Evolutionary conservation across 1,140 invertebrate genomes (phyloP), one percentile per base, ranked within the genome.

Genomic region (Probaryconus sp.): DNA sequence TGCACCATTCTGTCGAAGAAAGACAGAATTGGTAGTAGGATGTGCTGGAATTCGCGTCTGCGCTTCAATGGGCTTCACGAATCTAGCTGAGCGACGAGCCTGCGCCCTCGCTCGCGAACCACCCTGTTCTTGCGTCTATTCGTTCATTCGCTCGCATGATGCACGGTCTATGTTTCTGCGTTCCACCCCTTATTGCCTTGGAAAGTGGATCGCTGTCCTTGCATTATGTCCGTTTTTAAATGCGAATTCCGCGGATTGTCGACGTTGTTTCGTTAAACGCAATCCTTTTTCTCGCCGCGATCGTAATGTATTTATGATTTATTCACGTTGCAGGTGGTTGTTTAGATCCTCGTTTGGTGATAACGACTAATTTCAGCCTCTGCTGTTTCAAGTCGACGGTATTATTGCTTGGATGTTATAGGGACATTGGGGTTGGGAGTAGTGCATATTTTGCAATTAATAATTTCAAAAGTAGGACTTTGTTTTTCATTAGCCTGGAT

Each of bases 151-250:
- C 50, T 24, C 40, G 35, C 26, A 10, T 53, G 16, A 28, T 6
- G 24, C 28, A 43, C 61, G 48, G 17, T 51, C 48, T 51, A 17
- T 7, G 48, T 13, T 16, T 10, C 61, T 71, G 58, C 63, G 73
- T 76, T 63, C 67, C 73, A 76, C 73, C 67, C 73, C 73, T 70
- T 35, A 13, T 51, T 20, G 43, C 30, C 47, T 45, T 40, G 43
- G 37, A 63, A 76, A 76, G 61, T 76, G 51, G 73, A 63, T 21
- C 67, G 56, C 30, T 20, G 56, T 68, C 63, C 55, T 69, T 69
- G 53, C 48, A n/a, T 60, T 28, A 10, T 31, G 21, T 10, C 11
- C 1, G 3, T 16, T 53, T 69, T 69, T 67, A 45, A 16, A 42
- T 24, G 28, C 5, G 24, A 58, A 64, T 64, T 61, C 45, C 35